Base-by-base conservation (phyloP, 2,888 invertebrate species). In the Gasteruption jaculator region DNA sequence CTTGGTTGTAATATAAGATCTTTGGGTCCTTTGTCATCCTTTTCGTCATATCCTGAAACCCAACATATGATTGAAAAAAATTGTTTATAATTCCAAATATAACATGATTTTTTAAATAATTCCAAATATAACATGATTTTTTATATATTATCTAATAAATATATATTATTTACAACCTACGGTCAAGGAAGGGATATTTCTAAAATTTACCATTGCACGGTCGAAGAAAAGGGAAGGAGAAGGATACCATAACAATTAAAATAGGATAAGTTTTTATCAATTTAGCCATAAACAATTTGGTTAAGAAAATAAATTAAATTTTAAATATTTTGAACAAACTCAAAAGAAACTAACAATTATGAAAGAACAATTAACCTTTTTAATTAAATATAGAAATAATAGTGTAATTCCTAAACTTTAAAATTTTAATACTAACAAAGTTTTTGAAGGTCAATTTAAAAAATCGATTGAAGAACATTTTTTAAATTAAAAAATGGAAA, bases 1-100 rank as follows among this genome's bases (percentile, higher is more conserved):
- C 82, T 81, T 12, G 87, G 87, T 53, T 81, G 77, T 12, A 83
- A 76, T 10, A 93, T 63, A 29, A 86, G 58, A 58, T 83, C 83
- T 27, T 88, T 65, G 1, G 84, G 82, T 48, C 81, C 78, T 1
- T 79, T 80, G 29, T 74, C 74, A 20, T 79, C 73, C 51, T 45
- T 81, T 77, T 45, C 55, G n/a, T n/a, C n/a, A n/a, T n/a, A n/a
- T 45, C 35, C 15, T 42, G n/a, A 10, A 48, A 47, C 31, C 54
- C 54, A 54, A 15, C 33, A 8, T 6, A 2, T 2, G 31, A 3
- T 14, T 18, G 8, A 12, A 10, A 33, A 21, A 16, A 11, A 5
- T 5, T 16, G 11, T 36, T 5, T 35, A 63, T n/a, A 71, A 26
- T 24, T 5, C 19, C 16, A 34, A 22, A 10, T 22, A 32, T 32